These are phyloP conservation scores for Contarinia nasturtii DNA, from an alignment of 1,140 invertebrate genomes.

Conservation along the genomic window DNA sequence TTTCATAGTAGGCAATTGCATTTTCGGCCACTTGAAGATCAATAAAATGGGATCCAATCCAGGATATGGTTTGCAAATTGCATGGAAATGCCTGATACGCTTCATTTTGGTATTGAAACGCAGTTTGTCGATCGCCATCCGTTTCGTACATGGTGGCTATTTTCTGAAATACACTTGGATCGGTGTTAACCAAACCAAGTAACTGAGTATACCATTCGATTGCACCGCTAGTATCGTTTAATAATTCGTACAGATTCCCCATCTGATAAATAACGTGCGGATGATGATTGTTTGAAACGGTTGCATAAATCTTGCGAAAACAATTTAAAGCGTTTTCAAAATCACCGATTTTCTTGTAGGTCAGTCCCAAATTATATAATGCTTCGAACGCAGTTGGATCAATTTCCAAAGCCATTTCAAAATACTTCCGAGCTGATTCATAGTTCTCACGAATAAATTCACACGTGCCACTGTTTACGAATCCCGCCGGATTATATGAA, in stretches of 20 bases:
- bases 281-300: conserved; percentile 26
- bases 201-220: conserved; percentile 70
- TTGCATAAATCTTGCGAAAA: conserved; percentile 49
- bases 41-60: conserved; percentile 80
- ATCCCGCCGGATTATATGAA: conserved; percentile 60
- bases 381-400: conserved; percentile 77
- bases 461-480: conserved; percentile 81
- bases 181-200: conserved; percentile 48
- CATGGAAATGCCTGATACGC: conserved; percentile 79
- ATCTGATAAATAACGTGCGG: conserved; percentile 76
- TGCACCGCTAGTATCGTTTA: conserved; percentile 58
- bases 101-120: conserved; percentile 83
- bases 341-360: conserved; percentile 47
- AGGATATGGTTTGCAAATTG: conserved; percentile 76
- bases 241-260: conserved; percentile 57
- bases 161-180: conserved; percentile 63
- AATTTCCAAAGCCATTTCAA: conserved; percentile 57
- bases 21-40: conserved; percentile 77
- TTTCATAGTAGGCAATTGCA: conserved; percentile 73
- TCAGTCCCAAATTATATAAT: conserved; percentile 73
- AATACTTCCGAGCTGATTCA: conserved; percentile 56
- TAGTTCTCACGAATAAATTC: conserved; percentile 50
- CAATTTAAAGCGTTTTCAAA: conserved; percentile 58
- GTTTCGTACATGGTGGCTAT: conserved; percentile 70
- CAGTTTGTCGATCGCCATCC: conserved; percentile 75